A percentile compares a stretch with the other conserved stretches of the same genome.
Evolutionary conservation across 2,113 vertebrate genomes (phyloP).

Genomic region (Callopanchax toddi): DNA sequence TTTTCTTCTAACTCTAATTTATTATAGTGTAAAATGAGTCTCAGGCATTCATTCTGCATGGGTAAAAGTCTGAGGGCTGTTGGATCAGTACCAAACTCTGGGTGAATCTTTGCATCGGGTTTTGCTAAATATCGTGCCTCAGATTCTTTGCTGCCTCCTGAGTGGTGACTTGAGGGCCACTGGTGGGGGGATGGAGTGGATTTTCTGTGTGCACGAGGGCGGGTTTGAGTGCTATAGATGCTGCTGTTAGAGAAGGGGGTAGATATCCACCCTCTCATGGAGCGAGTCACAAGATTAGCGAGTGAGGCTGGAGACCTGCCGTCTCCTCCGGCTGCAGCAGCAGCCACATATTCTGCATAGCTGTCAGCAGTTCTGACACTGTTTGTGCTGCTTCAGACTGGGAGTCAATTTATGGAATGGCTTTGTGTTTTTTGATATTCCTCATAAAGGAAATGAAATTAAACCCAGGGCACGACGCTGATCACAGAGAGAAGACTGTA

Average conservation of each 20-base stretch:
- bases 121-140: background rate
- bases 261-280: slow-evolving; percentile 50
- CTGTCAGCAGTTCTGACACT: slow-evolving; percentile 65
- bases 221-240: slow-evolving; percentile 33
- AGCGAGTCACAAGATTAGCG: slow-evolving; percentile 69
- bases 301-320: slow-evolving; percentile 63
- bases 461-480: slow-evolving; percentile 37
- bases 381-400: slow-evolving; percentile 62
- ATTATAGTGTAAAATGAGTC: too few species aligned
- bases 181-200: slow-evolving; percentile 13
- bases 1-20: too few species aligned
- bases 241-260: slow-evolving; percentile 45
- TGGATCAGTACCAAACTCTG: background rate
- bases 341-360: slow-evolving; percentile 65
- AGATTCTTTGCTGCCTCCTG: slow-evolving; percentile 4
- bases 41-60: background rate
- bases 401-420: slow-evolving; percentile 55
- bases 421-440: slow-evolving; percentile 65
- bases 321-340: slow-evolving; percentile 56
- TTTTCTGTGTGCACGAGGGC: slow-evolving; percentile 8
- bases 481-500: slow-evolving; percentile 52
- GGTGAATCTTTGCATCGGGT: background rate
- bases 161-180: slow-evolving; percentile 24
- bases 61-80: background rate
- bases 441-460: slow-evolving; percentile 66